These are phyloP conservation scores for Lissonota sp. DNA, from an alignment of 2,888 invertebrate genomes.

Conservation along the genomic window DNA sequence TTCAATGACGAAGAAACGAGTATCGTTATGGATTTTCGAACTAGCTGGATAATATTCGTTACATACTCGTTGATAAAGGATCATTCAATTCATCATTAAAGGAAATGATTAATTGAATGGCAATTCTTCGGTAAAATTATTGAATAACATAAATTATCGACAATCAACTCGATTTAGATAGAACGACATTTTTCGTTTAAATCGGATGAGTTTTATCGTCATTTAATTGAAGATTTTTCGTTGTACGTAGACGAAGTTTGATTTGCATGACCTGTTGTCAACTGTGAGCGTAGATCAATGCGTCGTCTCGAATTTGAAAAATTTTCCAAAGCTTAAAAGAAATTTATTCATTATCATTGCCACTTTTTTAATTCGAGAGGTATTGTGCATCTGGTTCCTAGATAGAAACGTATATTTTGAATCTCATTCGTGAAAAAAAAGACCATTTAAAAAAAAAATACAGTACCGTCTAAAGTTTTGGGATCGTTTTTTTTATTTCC, in stretches of 20 bases:
- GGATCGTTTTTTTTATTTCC: no score
- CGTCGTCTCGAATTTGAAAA: slow-evolving; percentile 39
- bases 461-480: no score
- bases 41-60: not conserved
- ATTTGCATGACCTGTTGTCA: slow-evolving; percentile 51
- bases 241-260: slow-evolving; percentile 33
- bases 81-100: no score
- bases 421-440: not conserved
- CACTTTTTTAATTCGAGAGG: slow-evolving; percentile 69
- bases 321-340: slow-evolving; percentile 25
- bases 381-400: slow-evolving; percentile 83
- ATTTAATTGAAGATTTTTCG: not conserved
- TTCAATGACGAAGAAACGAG: no score
- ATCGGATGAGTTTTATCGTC: no score
- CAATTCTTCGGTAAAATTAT: no score
- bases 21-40: not conserved
- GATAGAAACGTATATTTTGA: slow-evolving; percentile 67
- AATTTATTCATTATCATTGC: slow-evolving; percentile 60
- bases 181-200: no score
- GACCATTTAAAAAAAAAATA: no score
- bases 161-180: no score
- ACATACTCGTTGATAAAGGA: not conserved
- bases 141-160: no score
- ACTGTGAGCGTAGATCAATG: slow-evolving; percentile 35
- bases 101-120: no score